A percentile compares a stretch with the other conserved stretches of the same genome.
phyloP scores from a whole-genome alignment of 1,140 invertebrate species.

The Stegodyphus dumicola region DNA sequence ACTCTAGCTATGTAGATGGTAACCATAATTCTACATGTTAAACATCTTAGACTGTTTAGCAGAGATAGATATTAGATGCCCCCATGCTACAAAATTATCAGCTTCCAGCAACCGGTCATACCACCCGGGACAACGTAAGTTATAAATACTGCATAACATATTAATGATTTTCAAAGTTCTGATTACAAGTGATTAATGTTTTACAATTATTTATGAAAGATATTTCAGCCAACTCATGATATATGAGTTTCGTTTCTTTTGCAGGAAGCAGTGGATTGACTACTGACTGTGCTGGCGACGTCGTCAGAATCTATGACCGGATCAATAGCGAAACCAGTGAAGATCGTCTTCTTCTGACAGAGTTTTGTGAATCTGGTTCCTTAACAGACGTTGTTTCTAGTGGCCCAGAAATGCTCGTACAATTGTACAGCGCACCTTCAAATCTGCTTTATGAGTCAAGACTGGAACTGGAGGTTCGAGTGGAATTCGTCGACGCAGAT shows the following conservation, averaged over 20 bases:
- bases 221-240: too few species aligned
- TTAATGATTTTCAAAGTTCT: too few species aligned
- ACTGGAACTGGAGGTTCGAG: slow-evolving; percentile 85
- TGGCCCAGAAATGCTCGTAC: slow-evolving; percentile 85
- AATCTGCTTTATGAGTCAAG: slow-evolving; percentile 81
- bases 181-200: too few species aligned
- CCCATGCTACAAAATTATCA: too few species aligned
- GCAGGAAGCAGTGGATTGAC: slow-evolving; percentile 67
- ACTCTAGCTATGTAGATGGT: too few species aligned
- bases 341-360: slow-evolving; percentile 84
- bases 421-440: slow-evolving; percentile 88
- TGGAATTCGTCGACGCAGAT: slow-evolving; percentile 73
- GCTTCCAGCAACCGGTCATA: too few species aligned
- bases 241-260: not conserved
- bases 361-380: slow-evolving; percentile 87
- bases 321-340: slow-evolving; percentile 74
- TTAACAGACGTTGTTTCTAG: slow-evolving; percentile 84
- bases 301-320: slow-evolving; percentile 88
- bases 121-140: too few species aligned
- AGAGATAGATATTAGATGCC: too few species aligned
- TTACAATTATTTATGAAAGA: too few species aligned
- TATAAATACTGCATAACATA: too few species aligned
- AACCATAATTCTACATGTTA: too few species aligned
- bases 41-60: too few species aligned
- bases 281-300: slow-evolving; percentile 83